Evolutionary conservation across 2,888 invertebrate genomes (phyloP), one percentile per base, ranked within the genome.

Genomic region (Apamea sordens): DNA sequence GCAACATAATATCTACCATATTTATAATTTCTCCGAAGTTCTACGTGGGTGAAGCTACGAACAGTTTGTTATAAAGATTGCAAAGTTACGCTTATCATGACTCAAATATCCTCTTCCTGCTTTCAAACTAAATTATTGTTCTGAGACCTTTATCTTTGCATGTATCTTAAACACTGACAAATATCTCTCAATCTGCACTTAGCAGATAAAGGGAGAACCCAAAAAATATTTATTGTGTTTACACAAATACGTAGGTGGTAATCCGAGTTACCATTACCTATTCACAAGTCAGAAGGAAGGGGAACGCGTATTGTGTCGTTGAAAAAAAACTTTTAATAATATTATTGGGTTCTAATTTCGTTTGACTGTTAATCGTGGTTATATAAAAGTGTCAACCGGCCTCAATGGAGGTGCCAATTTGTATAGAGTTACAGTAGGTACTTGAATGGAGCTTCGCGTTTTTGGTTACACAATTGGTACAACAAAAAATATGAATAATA

Each of bases 301-400:
- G 93, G 94, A 83, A 92, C 91, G 82, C 76, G 76, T 79, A 89
- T 92, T 94, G 94, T 94, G 85, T 80, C 84, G 81, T 82, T 65
- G 85, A 93, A 94, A 94, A 93, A 92, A 90, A 87, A 85, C 82
- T 87, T 91, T 91, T 94, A 93, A 96, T 96, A 96, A 96, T 96
- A 96, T 97, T 96, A 97, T 97, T 97, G 96, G 97, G 95, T 88
- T 97, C 97, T 97, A 97, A 97, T 97, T 97, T 97, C 97, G 94
- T 95, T 96, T 96, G 91, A 94, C 91, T 95, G 93, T 96, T 96
- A 96, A 97, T 96, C 96, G 96, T 92, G 91, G 91, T 92, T 92
- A 92, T 95, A 95, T 97, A 96, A 96, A 97, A 95, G 94, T 97
- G 97, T 97, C 97, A 96, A 91, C 91, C 75, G 82, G 77, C 77